phyloP scores from a whole-genome alignment of 37 sponge, comb jelly and placozoan genomes.

The Ianthella basta region DNA sequence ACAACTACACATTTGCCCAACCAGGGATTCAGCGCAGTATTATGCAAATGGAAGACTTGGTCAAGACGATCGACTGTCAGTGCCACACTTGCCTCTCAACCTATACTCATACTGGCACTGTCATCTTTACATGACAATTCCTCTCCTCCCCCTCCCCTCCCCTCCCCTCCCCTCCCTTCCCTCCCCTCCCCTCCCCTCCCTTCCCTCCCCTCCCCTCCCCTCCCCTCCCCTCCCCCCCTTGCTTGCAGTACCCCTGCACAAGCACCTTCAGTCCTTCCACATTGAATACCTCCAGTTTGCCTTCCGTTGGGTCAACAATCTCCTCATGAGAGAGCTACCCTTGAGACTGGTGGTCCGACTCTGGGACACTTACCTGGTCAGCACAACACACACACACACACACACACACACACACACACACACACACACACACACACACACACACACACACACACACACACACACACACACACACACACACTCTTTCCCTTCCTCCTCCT shows the following conservation, averaged over 20 bases:
- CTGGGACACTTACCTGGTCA: constrained; percentile 95
- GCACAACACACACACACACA: neutral
- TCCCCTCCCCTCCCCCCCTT: neutral
- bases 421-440: neutral
- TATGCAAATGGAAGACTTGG: constrained; percentile 74
- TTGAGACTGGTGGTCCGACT: constrained; percentile 82
- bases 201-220: too few species aligned
- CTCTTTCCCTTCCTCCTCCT: neutral
- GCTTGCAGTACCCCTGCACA: constrained; percentile 36
- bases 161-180: too few species aligned
- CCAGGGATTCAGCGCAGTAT: constrained; percentile 94
- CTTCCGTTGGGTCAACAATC: constrained; percentile 97
- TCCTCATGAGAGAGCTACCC: constrained; percentile 93
- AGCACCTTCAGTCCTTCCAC: constrained; percentile 44
- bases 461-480: neutral
- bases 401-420: neutral
- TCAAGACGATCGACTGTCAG: constrained; percentile 77
- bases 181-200: too few species aligned
- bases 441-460: neutral
- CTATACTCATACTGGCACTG: constrained; percentile 47
- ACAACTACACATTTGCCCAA: constrained; percentile 81
- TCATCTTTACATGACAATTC: too few species aligned
- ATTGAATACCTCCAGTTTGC: constrained; percentile 75
- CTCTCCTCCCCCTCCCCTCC: too few species aligned
- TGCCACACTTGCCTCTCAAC: constrained; percentile 12